Conservation (phyloP, 2,888 invertebrate genomes). For the Cephonodes hylas region DNA sequence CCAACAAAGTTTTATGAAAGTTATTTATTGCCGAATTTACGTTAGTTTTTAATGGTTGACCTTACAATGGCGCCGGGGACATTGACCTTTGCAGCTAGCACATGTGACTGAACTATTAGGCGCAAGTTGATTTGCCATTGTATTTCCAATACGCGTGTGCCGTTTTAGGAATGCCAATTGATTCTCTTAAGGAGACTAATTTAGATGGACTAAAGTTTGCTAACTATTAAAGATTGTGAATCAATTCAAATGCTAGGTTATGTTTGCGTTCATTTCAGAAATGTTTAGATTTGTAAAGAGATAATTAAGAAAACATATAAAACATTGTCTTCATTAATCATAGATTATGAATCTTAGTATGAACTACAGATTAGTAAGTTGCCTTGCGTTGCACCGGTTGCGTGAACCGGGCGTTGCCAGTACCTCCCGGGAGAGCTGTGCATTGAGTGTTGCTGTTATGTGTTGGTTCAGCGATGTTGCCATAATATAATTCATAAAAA, state of each 20-base stretch:
- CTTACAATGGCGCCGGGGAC: constrained; percentile 11
- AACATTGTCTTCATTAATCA: too few species aligned
- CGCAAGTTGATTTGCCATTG: constrained; percentile 10
- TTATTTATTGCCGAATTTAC: constrained; percentile 7
- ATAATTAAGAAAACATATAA: too few species aligned
- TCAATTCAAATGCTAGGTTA: not conserved
- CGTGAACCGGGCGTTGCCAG: too few species aligned
- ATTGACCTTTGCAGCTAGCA: constrained; percentile 8
- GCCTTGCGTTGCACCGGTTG: too few species aligned
- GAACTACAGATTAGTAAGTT: too few species aligned
- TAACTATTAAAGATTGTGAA: not conserved
- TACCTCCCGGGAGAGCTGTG: too few species aligned
- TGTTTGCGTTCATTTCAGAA: not conserved
- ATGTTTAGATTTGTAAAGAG: too few species aligned
- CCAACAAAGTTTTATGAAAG: not conserved
- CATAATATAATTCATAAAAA: too few species aligned
- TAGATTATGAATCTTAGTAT: too few species aligned
- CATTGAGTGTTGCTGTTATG: too few species aligned
- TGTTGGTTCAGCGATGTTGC: too few species aligned
- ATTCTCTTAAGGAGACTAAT: not conserved
- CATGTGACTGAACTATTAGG: constrained; percentile 4
- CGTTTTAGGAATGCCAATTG: constrained; percentile 1
- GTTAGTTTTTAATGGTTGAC: constrained; percentile 3
- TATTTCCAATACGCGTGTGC: not conserved
- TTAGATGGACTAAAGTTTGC: not conserved